phyloP scores from a whole-genome alignment of 2,797 vertebrate species.

The Steatocranus sp. region DNA sequence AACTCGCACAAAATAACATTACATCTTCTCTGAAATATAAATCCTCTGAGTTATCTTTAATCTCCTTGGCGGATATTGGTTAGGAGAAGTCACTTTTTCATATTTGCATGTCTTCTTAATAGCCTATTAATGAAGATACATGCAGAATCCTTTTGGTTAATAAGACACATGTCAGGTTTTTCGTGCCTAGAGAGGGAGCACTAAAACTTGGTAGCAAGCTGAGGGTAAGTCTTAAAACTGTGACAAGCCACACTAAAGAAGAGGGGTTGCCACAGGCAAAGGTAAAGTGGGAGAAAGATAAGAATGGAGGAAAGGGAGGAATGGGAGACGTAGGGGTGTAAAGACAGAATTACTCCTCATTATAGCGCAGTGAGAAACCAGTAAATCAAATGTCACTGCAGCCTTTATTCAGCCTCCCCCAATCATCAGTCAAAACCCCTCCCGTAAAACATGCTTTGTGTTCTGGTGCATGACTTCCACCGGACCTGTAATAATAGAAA shows the following conservation, averaged over 20 bases:
- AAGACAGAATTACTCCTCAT: conserved; percentile 81
- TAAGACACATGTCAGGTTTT: conserved; percentile 71
- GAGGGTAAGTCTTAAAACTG: conserved; percentile 55
- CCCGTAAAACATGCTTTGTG: conserved; percentile 67
- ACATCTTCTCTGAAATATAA: conserved; percentile 42
- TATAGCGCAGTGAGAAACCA: conserved; percentile 69
- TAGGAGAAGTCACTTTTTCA: conserved; percentile 61
- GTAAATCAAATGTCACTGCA: conserved; percentile 74
- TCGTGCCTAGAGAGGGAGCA: conserved; percentile 57
- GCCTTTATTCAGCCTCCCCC: conserved; percentile 62
- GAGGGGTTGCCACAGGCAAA: conserved; percentile 41
- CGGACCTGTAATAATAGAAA: conserved; percentile 75
- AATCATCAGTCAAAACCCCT: conserved; percentile 74
- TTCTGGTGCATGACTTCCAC: conserved; percentile 65
- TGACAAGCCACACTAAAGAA: conserved; percentile 41
- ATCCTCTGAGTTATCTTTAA: conserved; percentile 62
- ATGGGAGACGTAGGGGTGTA: conserved; percentile 60
- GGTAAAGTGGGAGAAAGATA: conserved; percentile 52
- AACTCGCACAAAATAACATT: conserved; percentile 56
- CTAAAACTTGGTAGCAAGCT: conserved; percentile 50
- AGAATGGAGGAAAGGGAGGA: conserved; percentile 37
- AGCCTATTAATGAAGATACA: conserved; percentile 73
- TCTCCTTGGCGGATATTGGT: conserved; percentile 60
- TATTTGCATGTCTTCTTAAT: conserved; percentile 67
- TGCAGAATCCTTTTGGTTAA: conserved; percentile 68